Percentiles rank a stretch among this genome's conserved stretches.
Evolutionary conservation across 2,797 vertebrate species (phyloP).

Genomic region (Phylloscopus collybita): DNA sequence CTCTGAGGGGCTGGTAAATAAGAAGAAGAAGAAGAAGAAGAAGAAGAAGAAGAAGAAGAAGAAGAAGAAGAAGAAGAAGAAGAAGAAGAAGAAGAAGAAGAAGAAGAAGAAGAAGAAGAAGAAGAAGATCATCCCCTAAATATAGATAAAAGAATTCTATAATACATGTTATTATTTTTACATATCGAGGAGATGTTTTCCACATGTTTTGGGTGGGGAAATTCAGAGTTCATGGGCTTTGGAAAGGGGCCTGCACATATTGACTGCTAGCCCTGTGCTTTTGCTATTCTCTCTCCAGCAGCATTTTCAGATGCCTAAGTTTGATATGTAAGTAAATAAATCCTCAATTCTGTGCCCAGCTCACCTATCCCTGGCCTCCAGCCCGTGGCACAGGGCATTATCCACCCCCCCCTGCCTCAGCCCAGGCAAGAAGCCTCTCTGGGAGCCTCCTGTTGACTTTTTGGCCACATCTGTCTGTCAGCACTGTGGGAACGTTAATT

Average conservation of each 20-base stretch:
- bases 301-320: not conserved
- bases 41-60: not conserved
- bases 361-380: not conserved
- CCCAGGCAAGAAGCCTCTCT: not conserved
- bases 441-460: conserved; percentile 47
- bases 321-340: not conserved
- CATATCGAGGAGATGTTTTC: not conserved
- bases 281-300: not conserved
- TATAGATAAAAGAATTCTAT: not conserved
- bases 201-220: not conserved
- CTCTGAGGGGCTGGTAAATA: too few species aligned
- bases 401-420: not conserved
- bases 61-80: not conserved
- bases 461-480: conserved; percentile 54
- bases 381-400: not conserved
- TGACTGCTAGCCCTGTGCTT: not conserved
- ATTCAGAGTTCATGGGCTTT: not conserved
- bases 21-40: not conserved
- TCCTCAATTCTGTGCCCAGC: not conserved
- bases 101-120: not conserved
- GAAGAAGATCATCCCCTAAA: not conserved
- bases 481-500: conserved; percentile 49
- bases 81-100: not conserved
- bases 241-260: not conserved
- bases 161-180: too few species aligned